Conservation (phyloP, 2,888 invertebrate species). For the Chorisops tibialis region DNA sequence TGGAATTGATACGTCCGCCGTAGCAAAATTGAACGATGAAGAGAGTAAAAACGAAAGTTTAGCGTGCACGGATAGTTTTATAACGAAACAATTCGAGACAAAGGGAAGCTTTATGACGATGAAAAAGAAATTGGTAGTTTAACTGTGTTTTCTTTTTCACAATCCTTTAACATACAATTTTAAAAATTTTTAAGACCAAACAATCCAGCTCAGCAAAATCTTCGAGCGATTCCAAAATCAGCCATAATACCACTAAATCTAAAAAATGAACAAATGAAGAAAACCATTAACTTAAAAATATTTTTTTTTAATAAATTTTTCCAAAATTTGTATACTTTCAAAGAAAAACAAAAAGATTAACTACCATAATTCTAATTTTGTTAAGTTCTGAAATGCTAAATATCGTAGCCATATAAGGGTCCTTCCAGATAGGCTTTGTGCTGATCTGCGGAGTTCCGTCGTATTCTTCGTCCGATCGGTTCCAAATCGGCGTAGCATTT, state of each 20-base stretch:
- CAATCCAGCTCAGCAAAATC: too few relatives aligned
- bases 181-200: too few relatives aligned
- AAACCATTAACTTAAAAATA: not conserved
- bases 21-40: not conserved
- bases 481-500: conserved; percentile 91
- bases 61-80: conserved; percentile 1
- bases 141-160: too few relatives aligned
- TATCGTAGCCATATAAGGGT: conserved; percentile 73
- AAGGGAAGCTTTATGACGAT: not conserved
- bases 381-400: conserved; percentile 35
- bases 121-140: not conserved
- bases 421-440: conserved; percentile 72
- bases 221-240: too few relatives aligned
- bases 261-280: not conserved
- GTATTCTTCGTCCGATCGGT: conserved; percentile 77
- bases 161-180: too few relatives aligned
- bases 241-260: too few relatives aligned
- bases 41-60: not conserved
- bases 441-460: conserved; percentile 74
- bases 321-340: not conserved
- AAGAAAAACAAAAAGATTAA: not conserved
- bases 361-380: not conserved
- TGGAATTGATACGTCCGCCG: not conserved
- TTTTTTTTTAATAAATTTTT: too few relatives aligned
- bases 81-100: not conserved